Base-by-base conservation (phyloP, 2,888 invertebrate species). In the Hypomecis atomaria region DNA sequence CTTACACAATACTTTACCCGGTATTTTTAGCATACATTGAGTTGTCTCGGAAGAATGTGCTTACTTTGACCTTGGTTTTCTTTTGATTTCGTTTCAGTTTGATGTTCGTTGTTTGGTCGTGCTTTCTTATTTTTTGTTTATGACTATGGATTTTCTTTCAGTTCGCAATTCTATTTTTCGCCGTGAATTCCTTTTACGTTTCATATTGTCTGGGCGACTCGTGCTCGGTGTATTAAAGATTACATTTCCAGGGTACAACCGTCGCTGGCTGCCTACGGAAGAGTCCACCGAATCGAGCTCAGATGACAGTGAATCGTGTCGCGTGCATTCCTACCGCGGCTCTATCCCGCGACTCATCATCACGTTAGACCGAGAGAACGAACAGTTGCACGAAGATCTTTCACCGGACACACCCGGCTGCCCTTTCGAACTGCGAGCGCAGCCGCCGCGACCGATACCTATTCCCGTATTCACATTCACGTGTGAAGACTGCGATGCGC, bases 401-500 rank as follows among this genome's bases (percentile, higher is more conserved):
- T 89, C 90, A 0, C 91, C 91, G 4, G 90, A 88, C 44, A 88
- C 90, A 0, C 90, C 90, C 0, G 88, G 88, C 34, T 89, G 83
- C 66, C 88, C 89, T 5, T 68, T 83, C n/a, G 90, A 91, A 65
- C 71, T 88, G 54, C 74, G 71, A 54, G 73, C 71, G 0, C 67
- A 76, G 0, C 79, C 81, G 1, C 77, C 82, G 4, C 78, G 85
- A 0, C 87, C 86, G 1, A 88, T 91, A 11, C 91, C 92, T 1
- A 88, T 92, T 13, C 90, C 91, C 0, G 81, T 92, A 3, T 92
- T 92, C 68, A 88, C 91, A 0, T 92, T 92, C 68, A 92, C 91
- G 0, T 92, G 92, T 66, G 92, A 90, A 62, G 92, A 92, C 69
- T 88, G 85, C 58, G 91, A 92, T 61, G 89, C 43, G 72, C 59